A percentile compares a stretch with the other conserved stretches of the same genome.
Conservation (phyloP, 2,797 vertebrate genomes). For the Rhinogobio ventralis region DNA sequence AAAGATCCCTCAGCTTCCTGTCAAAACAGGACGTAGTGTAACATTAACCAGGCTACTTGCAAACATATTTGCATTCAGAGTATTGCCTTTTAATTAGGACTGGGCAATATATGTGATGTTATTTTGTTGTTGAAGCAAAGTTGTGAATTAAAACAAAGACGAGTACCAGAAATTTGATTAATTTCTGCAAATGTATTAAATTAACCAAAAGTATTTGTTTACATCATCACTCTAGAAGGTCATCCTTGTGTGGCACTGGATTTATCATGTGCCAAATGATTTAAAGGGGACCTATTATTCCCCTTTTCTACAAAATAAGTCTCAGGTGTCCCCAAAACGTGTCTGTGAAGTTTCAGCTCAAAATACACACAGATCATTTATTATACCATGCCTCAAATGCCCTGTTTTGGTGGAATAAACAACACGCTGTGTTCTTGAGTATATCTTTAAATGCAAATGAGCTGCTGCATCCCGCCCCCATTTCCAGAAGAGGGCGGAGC, state of each 20-base stretch:
- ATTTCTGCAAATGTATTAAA: neutral
- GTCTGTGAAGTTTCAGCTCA: neutral
- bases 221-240: neutral
- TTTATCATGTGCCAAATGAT: neutral
- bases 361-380: neutral
- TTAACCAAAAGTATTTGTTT: neutral
- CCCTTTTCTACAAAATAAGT: neutral
- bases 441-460: neutral
- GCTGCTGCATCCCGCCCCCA: neutral
- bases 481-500: neutral
- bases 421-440: neutral
- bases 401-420: neutral
- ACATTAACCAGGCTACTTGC: slow-evolving; percentile 33
- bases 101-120: slow-evolving; percentile 11
- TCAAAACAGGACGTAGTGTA: slow-evolving; percentile 50
- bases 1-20: slow-evolving; percentile 48
- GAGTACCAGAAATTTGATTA: neutral
- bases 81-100: slow-evolving; percentile 11
- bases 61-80: slow-evolving; percentile 27
- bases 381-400: no score
- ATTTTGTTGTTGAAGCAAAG: neutral
- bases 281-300: neutral
- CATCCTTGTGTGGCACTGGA: neutral
- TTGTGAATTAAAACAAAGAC: neutral
- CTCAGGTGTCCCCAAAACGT: no score